Evolutionary conservation across 2,888 invertebrate species (phyloP).

Genomic region (Melanophora roralis): DNA sequence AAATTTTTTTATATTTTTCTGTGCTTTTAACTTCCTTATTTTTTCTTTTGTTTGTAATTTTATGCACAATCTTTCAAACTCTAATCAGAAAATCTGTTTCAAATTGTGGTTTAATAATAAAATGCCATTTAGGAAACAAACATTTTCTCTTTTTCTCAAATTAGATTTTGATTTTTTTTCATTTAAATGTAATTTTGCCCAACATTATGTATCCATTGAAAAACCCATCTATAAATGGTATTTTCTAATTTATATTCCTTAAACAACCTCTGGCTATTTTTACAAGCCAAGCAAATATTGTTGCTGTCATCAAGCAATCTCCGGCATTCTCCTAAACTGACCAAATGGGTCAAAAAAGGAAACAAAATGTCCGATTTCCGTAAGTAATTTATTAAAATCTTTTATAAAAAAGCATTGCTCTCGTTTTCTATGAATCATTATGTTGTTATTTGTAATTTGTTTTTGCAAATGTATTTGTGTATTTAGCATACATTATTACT

Average conservation of each 20-base stretch:
- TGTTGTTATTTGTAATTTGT: background rate
- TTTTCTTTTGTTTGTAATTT: too few relatives aligned
- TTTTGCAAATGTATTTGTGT: background rate
- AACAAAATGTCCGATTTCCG: constrained; percentile 29
- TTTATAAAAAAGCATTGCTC: background rate
- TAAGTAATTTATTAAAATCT: constrained; percentile 30
- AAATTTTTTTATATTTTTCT: too few relatives aligned
- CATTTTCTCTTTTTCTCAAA: too few relatives aligned
- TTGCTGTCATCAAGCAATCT: constrained; percentile 16
- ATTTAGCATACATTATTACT: constrained; percentile 37
- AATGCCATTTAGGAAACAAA: too few relatives aligned
- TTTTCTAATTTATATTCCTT: background rate
- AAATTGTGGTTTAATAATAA: too few relatives aligned
- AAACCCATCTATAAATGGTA: background rate
- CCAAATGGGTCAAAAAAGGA: constrained; percentile 19
- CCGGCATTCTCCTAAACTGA: background rate
- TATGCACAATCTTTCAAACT: too few relatives aligned
- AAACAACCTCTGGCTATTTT: background rate
- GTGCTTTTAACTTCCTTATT: too few relatives aligned
- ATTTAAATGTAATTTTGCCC: too few relatives aligned
- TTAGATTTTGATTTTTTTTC: too few relatives aligned
- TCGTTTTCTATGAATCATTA: background rate
- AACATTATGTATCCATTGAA: too few relatives aligned
- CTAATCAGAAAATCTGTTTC: too few relatives aligned
- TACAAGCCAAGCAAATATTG: constrained; percentile 5